Conservation (phyloP, 2,797 vertebrate genomes). For the Oreochromis grahami region DNA sequence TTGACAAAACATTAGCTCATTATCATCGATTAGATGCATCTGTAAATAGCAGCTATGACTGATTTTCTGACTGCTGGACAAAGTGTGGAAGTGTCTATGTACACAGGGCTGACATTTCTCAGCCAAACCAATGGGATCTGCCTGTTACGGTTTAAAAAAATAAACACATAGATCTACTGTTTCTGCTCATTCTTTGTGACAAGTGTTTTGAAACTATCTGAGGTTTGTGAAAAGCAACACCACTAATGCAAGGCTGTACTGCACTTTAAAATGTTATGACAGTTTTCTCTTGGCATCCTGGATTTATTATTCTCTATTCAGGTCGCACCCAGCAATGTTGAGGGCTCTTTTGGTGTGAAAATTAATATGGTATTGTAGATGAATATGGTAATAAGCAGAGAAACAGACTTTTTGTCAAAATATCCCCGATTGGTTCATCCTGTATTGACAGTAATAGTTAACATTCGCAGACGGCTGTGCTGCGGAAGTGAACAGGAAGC, state of each 20-base stretch:
- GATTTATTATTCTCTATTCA: not conserved
- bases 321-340: not conserved
- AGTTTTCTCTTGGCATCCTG: not conserved
- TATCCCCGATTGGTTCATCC: not conserved
- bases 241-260: not conserved
- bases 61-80: not conserved
- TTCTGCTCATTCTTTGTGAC: not conserved
- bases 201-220: not conserved
- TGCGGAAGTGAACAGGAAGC: slow-evolving; percentile 1
- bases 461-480: not conserved
- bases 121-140: not conserved
- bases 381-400: not conserved
- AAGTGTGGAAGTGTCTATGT: not conserved
- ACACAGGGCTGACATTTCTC: not conserved
- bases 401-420: not conserved
- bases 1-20: not conserved
- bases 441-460: slow-evolving; percentile 10
- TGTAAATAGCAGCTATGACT: not conserved
- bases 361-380: not conserved
- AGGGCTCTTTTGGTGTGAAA: not conserved
- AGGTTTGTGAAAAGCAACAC: not conserved
- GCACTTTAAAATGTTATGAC: not conserved
- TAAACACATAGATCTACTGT: not conserved
- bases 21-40: not conserved
- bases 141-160: not conserved